phyloP scores from a whole-genome alignment of 2,113 vertebrate genomes.

The Polypterus bichir region DNA sequence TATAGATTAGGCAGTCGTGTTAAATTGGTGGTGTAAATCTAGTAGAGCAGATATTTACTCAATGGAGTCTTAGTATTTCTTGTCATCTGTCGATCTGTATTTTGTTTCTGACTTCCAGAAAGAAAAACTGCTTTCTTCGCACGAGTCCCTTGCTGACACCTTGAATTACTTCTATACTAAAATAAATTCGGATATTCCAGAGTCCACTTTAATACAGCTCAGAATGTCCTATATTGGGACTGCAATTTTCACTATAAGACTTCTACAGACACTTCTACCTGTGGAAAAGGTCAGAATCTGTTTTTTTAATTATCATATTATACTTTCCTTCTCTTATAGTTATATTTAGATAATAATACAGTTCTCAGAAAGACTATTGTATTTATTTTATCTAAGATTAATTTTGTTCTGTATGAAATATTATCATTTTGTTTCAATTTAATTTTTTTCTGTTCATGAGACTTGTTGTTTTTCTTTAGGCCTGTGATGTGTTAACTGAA shows the following conservation, averaged over 20 bases:
- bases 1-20: too few relatives aligned
- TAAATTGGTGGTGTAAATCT: too few relatives aligned
- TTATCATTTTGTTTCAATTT: conserved; percentile 5
- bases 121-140: conserved; percentile 56
- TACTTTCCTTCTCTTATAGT: neutral
- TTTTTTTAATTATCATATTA: neutral
- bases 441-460: too few relatives aligned
- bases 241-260: conserved; percentile 62
- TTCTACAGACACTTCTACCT: conserved; percentile 76
- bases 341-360: conserved; percentile 14
- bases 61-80: too few relatives aligned
- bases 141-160: conserved; percentile 68
- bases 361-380: neutral
- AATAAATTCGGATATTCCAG: conserved; percentile 41
- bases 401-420: conserved; percentile 9
- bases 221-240: conserved; percentile 67
- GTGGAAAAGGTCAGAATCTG: conserved; percentile 71
- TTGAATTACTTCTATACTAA: conserved; percentile 59
- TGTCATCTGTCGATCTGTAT: too few relatives aligned
- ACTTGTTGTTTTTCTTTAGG: conserved; percentile 46
- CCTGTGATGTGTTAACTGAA: conserved; percentile 59
- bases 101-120: conserved; percentile 48
- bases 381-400: conserved; percentile 10
- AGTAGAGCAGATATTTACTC: too few relatives aligned
- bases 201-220: conserved; percentile 55